These are phyloP conservation scores for Drosophila glabriapex DNA, from an alignment of 2,888 invertebrate species.

Conservation along the genomic window DNA sequence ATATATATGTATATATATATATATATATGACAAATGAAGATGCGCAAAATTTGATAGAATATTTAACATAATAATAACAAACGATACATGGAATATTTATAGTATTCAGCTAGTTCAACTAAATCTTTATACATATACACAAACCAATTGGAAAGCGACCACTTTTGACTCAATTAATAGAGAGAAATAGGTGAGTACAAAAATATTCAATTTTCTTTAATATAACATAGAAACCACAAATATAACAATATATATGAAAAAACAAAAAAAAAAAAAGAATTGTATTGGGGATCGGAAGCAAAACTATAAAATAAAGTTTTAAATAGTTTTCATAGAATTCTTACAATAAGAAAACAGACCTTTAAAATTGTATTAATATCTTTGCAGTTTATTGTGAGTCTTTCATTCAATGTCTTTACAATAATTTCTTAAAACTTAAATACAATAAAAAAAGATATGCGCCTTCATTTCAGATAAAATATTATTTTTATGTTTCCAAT, in stretches of 20 bases:
- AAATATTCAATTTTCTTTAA: not conserved
- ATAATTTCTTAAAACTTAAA: not conserved
- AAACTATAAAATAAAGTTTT: not conserved
- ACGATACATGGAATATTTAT: slow-evolving; percentile 65
- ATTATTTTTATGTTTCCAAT: not conserved
- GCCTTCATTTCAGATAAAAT: not conserved
- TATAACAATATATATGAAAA: not conserved
- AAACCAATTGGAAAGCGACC: slow-evolving; percentile 56
- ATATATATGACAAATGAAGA: slow-evolving; percentile 26
- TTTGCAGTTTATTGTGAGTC: not conserved
- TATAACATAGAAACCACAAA: not conserved
- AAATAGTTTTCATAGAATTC: not conserved
- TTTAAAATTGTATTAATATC: not conserved
- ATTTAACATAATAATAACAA: slow-evolving; percentile 42
- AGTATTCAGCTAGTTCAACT: slow-evolving; percentile 60
- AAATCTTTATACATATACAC: slow-evolving; percentile 54
- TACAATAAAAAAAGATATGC: not conserved
- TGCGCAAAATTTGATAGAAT: slow-evolving; percentile 58
- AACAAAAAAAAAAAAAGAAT: not conserved
- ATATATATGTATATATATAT: slow-evolving; percentile 1
- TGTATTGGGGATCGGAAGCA: not conserved
- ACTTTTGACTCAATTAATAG: slow-evolving; percentile 24
- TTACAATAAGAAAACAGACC: not conserved
- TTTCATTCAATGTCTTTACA: not conserved
- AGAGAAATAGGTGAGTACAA: slow-evolving; percentile 37